Evolutionary conservation across 2,113 vertebrate species (phyloP).

Genomic region (Tringa solitaria): DNA sequence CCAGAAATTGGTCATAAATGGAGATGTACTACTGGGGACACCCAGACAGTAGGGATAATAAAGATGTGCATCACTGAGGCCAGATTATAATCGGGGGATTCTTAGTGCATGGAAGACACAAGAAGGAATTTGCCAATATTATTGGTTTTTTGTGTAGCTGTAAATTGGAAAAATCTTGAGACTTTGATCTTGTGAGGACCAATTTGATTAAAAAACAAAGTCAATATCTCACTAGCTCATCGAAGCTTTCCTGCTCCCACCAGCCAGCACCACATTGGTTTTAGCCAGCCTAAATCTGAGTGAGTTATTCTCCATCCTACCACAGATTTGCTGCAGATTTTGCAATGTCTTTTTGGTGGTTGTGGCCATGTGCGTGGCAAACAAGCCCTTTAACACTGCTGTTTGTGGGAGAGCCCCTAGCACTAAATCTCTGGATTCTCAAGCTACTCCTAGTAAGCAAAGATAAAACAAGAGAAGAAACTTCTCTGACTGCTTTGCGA

Average conservation of each 20-base stretch:
- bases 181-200: not conserved
- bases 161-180: not conserved
- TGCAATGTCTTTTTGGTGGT: not conserved
- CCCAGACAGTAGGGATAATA: not conserved
- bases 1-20: not conserved
- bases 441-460: not conserved
- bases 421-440: not conserved
- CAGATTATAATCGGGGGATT: not conserved
- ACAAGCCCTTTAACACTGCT: not conserved
- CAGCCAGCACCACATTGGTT: accelerated
- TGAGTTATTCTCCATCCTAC: not conserved
- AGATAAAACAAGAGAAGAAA: not conserved
- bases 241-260: not conserved
- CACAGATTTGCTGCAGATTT: not conserved
- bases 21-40: accelerated
- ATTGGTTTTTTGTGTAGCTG: not conserved
- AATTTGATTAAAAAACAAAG: not conserved
- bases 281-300: not conserved
- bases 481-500: not conserved
- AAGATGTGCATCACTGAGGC: not conserved
- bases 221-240: not conserved
- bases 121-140: not conserved
- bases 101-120: not conserved
- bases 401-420: not conserved
- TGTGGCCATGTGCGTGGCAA: not conserved